Base-by-base conservation (phyloP, 2,113 vertebrate genomes). In the Limanda limanda region DNA sequence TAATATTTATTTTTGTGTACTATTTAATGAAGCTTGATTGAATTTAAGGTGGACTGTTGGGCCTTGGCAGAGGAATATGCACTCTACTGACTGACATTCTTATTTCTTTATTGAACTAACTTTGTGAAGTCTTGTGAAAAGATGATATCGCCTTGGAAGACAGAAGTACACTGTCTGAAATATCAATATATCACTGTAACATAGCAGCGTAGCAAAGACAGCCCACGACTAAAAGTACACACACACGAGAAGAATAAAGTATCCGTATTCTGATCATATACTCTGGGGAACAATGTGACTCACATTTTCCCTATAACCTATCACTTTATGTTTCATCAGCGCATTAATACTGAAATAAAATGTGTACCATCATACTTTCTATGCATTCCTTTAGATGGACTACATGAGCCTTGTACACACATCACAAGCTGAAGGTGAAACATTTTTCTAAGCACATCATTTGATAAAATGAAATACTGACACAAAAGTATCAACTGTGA, bases 381-480 rank as follows among this genome's bases (percentile, higher is more conserved):
- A 11, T n/a, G 21, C 42, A 51, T 17, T 5, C 4, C 56, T 52
- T 52, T 52, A 20, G n/a, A 20, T 17, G 17, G 1, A 52, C 17
- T 20, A 52, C 14, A 45, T 45, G 42, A 45, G 4, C 13, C 14
- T 45, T 48, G 45, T 15, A 48, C 4, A 48, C 45, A 48, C 15
- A 5, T 15, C 42, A 48, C 5, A 15, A 48, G 45, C 17, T 18
- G 45, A 18, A 48, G 45, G 17, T 3, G 54, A 13, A 4, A 56
- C 24, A 2, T 13, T 21, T 0, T 55, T 10, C n/a, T 15, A 56
- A 24, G 27, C 59, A 52, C 17, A 58, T 23, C 12, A 58, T 31
- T 31, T 61, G 13, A 51, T 35, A 51, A 58, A 76, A 68, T 57
- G 7, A 74, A 57, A 47, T 23, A 37, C 6, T 37, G 24, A 31